A percentile compares a stretch with the other conserved stretches of the same genome.
phyloP scores from a whole-genome alignment of 1,140 invertebrate genomes.

The Drosophila murphyi region DNA sequence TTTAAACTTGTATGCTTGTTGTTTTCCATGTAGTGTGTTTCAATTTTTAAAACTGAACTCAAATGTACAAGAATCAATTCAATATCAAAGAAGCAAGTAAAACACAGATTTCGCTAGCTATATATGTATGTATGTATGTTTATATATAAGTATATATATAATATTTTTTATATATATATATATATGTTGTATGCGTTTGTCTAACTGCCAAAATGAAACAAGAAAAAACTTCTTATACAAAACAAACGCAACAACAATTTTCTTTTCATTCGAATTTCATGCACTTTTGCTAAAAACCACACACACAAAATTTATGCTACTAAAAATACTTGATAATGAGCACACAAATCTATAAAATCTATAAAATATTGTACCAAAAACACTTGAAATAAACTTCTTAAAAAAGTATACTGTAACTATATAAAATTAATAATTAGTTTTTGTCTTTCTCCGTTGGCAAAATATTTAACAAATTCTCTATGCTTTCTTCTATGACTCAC shows the following conservation, averaged over 20 bases:
- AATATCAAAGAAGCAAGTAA: constrained; percentile 54
- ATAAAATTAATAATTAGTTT: constrained; percentile 56
- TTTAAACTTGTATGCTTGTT: constrained; percentile 44
- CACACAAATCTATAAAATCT: constrained; percentile 38
- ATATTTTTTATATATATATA: constrained; percentile 19
- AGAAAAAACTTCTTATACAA: constrained; percentile 48
- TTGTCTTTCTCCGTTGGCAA: constrained; percentile 57
- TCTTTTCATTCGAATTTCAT: constrained; percentile 35
- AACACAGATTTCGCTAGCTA: constrained; percentile 76
- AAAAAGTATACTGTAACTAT: constrained; percentile 54
- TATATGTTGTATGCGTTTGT: constrained; percentile 46
- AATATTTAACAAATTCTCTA: constrained; percentile 71
- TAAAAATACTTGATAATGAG: constrained; percentile 57
- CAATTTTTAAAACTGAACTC: constrained; percentile 59
- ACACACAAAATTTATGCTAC: constrained; percentile 57
- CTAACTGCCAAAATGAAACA: constrained; percentile 45
- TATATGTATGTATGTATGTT: constrained; percentile 49
- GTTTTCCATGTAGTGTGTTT: constrained; percentile 27
- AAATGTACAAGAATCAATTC: constrained; percentile 44
- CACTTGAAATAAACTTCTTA: constrained; percentile 53
- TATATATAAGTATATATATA: constrained; percentile 27
- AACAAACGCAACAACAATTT: constrained; percentile 56
- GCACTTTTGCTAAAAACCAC: constrained; percentile 49
- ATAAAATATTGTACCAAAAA: constrained; percentile 51
- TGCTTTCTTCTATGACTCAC: constrained; percentile 41